Evolutionary conservation across 2,113 vertebrate species (phyloP).

Genomic region (Okapia johnstoni): DNA sequence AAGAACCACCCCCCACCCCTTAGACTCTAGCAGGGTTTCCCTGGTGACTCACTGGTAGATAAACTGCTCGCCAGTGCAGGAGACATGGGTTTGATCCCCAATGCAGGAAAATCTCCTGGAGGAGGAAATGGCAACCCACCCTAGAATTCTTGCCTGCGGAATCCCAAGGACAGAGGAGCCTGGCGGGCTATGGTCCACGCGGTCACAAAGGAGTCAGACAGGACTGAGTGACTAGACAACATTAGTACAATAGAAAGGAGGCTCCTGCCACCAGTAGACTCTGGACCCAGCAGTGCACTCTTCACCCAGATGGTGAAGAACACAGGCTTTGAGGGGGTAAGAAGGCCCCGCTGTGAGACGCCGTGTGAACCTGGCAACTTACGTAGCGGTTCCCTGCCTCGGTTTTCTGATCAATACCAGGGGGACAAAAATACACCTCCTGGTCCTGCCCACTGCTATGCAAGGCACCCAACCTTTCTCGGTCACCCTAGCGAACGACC

Average conservation of each 20-base stretch:
- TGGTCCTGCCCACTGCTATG: fast-evolving
- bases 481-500: fast-evolving
- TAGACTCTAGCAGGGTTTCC: fast-evolving
- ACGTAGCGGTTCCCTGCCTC: neutral
- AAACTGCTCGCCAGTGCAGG: neutral
- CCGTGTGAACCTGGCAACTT: neutral
- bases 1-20: neutral
- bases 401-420: neutral
- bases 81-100: neutral
- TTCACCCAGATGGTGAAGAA: too few relatives aligned
- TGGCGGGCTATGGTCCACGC: neutral
- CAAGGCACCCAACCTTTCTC: neutral
- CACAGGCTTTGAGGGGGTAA: neutral
- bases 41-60: neutral
- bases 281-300: neutral
- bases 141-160: neutral
- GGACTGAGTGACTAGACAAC: fast-evolving
- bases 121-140: neutral
- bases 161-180: neutral
- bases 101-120: neutral
- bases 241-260: fast-evolving
- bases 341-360: fast-evolving
- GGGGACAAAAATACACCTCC: neutral
- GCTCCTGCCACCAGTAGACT: fast-evolving
- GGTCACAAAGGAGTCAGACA: neutral